Percentiles rank a stretch among this genome's conserved stretches.
phyloP scores from a whole-genome alignment of 2,888 invertebrate species.

The Drosophila mimica region DNA sequence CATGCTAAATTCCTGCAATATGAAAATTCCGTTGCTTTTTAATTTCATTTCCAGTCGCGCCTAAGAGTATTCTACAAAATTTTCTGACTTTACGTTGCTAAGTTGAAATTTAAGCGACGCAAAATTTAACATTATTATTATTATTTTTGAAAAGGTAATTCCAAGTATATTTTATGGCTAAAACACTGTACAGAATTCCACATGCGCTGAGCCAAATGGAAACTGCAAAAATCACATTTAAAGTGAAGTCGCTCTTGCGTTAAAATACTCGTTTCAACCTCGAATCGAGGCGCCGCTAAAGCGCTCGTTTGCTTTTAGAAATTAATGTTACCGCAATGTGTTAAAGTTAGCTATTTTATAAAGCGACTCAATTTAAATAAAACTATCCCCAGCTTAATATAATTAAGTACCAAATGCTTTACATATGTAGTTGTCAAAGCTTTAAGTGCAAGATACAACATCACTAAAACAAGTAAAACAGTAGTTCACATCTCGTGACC shows the following conservation, averaged over 20 bases:
- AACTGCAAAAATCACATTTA: slow-evolving; percentile 59
- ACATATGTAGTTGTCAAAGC: slow-evolving; percentile 52
- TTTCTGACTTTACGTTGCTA: background rate
- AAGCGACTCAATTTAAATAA: slow-evolving; percentile 51
- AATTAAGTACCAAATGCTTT: slow-evolving; percentile 50
- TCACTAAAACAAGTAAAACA: background rate
- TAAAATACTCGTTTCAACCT: slow-evolving; percentile 29
- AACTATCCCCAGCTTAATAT: slow-evolving; percentile 50
- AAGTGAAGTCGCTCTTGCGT: slow-evolving; percentile 52
- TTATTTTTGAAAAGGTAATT: fast-evolving
- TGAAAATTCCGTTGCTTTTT: background rate
- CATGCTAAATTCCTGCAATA: no score
- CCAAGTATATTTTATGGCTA: background rate
- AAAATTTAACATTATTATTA: background rate
- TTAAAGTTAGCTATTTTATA: slow-evolving; percentile 56
- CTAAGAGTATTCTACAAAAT: slow-evolving; percentile 1
- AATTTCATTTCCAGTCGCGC: background rate
- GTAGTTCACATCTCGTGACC: background rate
- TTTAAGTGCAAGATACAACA: slow-evolving; percentile 44
- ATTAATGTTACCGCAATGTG: slow-evolving; percentile 58
- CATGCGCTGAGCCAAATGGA: slow-evolving; percentile 43
- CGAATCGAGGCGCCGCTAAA: background rate
- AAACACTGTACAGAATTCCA: slow-evolving; percentile 29
- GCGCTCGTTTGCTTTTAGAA: slow-evolving; percentile 34
- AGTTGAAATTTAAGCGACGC: background rate